Conservation (phyloP, 2,888 invertebrate species). For the Nasonia oneida region DNA sequence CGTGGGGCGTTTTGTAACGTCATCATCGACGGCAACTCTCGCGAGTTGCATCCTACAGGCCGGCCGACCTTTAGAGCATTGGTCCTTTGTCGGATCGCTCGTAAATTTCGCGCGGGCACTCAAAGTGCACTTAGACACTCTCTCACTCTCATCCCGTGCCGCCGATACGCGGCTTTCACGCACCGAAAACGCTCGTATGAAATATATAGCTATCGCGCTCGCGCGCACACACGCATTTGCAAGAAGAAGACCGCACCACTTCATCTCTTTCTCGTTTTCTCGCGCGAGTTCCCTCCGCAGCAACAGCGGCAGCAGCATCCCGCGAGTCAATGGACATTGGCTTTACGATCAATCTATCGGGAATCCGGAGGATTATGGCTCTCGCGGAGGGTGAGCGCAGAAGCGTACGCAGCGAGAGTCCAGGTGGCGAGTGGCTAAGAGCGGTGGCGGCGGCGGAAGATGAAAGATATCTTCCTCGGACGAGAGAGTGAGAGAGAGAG, state of each 20-base stretch:
- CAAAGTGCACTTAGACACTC: conserved; percentile 37
- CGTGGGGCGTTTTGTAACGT: neutral
- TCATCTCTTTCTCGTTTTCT: conserved; percentile 44
- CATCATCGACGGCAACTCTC: conserved; percentile 19
- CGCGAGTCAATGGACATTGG: conserved; percentile 65
- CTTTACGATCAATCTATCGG: conserved; percentile 70
- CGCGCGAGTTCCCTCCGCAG: neutral
- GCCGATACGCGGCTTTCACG: conserved; percentile 46
- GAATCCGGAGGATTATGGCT: conserved; percentile 64
- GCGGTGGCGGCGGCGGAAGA: conserved; percentile 68
- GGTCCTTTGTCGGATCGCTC: conserved; percentile 51
- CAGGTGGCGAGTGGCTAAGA: conserved; percentile 30
- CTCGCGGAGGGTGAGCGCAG: conserved; percentile 36
- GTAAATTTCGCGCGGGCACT: conserved; percentile 53
- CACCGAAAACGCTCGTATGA: conserved; percentile 30
- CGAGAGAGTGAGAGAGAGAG: conserved; percentile 50
- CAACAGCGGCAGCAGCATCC: neutral
- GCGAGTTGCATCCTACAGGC: neutral
- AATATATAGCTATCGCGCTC: conserved; percentile 15
- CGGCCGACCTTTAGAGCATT: conserved; percentile 32
- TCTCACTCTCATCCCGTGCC: neutral
- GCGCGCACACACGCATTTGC: neutral
- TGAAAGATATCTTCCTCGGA: conserved; percentile 69
- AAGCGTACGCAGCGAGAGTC: conserved; percentile 7
- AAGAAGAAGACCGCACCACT: conserved; percentile 3